Base-by-base conservation (phyloP, 2,797 vertebrate genomes). In the Chloroceryle inda region DNA sequence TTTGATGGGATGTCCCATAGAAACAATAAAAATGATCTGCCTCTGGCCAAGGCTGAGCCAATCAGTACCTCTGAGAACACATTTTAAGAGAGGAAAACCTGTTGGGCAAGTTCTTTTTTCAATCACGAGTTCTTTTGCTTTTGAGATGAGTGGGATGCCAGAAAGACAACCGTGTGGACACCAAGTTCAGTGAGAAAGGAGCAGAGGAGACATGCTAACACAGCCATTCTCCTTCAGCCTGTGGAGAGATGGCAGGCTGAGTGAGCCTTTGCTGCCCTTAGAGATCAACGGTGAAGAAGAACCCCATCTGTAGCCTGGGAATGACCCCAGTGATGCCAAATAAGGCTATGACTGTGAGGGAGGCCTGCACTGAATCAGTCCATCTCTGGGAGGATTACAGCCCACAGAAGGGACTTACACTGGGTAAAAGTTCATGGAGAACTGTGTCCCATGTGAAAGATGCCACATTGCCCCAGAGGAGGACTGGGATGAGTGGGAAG, bases 1-100 rank as follows among this genome's bases (percentile, higher is more conserved):
- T 96, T 96, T 98, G 98, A 98, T 97, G 97, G 97, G 96, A 96
- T 98, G 97, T 97, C 98, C 98, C 95, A 98, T 68, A 94, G 97
- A 98, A 98, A 98, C 97, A 97, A 98, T 98, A 98, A 96, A 97
- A 96, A 92, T 78, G 94, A 56, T 21, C n/a, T 22, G n/a, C 31
- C 53, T 56, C 53, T 56, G 52, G 52, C 27, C 52, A 53, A 53
- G 29, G 52, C 27, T 9, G 17, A 53, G 27, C 9, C 50, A 53
- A 16, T 29, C 50, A 29, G 50, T 15, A 29, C 17, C 50, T 53
- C 50, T 29, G 16, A 29, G 29, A 56, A 56, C 31, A n/a, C 31
- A 56, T 56, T 22, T 37, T 33, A 56, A 56, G 53, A 56, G 53
- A 31, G 53, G n/a, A 33, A 33, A 56, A 56, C 53, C 31, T 56